These are phyloP conservation scores for Whitmania pigra DNA, from an alignment of 1,140 invertebrate species.

Conservation along the genomic window DNA sequence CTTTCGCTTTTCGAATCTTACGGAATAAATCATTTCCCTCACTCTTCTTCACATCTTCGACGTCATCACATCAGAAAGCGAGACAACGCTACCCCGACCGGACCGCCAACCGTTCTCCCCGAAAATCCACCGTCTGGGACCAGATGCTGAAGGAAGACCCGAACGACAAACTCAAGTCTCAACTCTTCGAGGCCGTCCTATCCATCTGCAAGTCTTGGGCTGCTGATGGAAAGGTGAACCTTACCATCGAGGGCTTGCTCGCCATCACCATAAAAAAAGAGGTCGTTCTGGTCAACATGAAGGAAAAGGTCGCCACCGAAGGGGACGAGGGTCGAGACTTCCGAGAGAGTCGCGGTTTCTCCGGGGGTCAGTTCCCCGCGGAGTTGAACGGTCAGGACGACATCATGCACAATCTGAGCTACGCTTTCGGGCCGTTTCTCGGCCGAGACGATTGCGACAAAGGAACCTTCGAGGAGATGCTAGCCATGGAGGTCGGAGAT, in stretches of 20 bases:
- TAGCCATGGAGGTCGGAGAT: too few relatives aligned
- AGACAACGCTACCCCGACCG: background rate
- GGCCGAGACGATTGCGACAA: too few relatives aligned
- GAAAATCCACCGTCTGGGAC: background rate
- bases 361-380: too few relatives aligned
- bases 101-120: background rate
- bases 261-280: slow-evolving; percentile 1
- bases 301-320: background rate
- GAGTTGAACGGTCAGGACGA: too few relatives aligned
- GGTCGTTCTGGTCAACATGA: background rate
- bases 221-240: background rate
- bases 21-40: too few relatives aligned
- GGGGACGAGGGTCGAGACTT: too few relatives aligned
- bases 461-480: too few relatives aligned
- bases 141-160: background rate
- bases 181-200: background rate
- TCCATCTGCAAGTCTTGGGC: background rate
- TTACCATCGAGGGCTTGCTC: background rate
- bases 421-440: too few relatives aligned
- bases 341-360: too few relatives aligned
- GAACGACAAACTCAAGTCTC: background rate
- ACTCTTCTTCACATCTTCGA: too few relatives aligned
- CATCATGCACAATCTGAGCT: too few relatives aligned
- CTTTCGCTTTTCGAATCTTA: too few relatives aligned
- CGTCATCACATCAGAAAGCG: background rate